Conservation (phyloP, 1,140 invertebrate species). For the Bombus confusus region DNA sequence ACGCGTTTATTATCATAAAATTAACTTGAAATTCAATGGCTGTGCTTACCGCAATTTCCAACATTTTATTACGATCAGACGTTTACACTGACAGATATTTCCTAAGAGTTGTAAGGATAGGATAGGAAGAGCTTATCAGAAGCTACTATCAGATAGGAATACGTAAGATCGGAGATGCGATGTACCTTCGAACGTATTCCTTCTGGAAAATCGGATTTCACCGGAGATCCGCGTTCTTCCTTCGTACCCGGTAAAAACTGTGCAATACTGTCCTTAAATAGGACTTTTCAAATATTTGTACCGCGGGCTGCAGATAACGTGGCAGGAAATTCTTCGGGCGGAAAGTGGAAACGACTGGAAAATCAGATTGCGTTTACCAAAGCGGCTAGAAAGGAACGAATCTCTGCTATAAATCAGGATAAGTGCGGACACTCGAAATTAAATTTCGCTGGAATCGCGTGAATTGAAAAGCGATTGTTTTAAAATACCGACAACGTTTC, state of each 20-base stretch:
- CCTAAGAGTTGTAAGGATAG: background rate
- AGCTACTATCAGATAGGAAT: background rate
- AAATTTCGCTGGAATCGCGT: slow-evolving; percentile 5
- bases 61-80: too few relatives aligned
- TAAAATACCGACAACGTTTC: too few relatives aligned
- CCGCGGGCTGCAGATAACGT: background rate
- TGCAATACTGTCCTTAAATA: background rate
- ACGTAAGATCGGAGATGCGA: background rate
- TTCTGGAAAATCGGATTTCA: background rate
- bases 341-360: background rate
- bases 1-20: background rate
- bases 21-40: background rate
- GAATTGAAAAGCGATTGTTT: background rate
- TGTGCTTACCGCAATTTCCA: too few relatives aligned
- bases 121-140: background rate
- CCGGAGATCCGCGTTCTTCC: background rate
- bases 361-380: slow-evolving; percentile 13
- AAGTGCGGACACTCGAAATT: background rate
- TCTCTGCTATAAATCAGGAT: slow-evolving; percentile 10
- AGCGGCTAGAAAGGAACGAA: background rate
- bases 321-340: too few relatives aligned
- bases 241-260: background rate
- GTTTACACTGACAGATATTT: too few relatives aligned
- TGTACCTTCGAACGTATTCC: background rate
- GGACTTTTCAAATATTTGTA: background rate